Conservation (phyloP, 64 coral and sea anemone genomes). For the Porites australiensis region DNA sequence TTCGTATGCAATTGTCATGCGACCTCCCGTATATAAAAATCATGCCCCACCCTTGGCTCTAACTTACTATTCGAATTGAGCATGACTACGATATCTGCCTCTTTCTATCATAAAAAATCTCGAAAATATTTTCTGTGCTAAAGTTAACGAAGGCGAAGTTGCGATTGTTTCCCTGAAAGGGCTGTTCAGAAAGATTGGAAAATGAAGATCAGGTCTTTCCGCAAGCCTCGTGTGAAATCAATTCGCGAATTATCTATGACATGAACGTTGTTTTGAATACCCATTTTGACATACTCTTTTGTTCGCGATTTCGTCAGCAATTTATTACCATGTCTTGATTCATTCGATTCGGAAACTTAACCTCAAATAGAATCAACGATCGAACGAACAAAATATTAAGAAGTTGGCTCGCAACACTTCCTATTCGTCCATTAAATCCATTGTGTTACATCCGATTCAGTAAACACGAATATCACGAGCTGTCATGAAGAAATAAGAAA, state of each 20-base stretch:
- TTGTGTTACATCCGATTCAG: slow-evolving; percentile 73
- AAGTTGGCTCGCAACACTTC: not conserved
- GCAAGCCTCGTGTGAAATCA: not conserved
- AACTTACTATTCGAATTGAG: not conserved
- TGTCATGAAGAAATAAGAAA: slow-evolving; percentile 31
- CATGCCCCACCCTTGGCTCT: slow-evolving; percentile 8
- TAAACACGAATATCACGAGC: slow-evolving; percentile 26
- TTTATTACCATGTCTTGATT: not conserved
- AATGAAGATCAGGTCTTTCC: not conserved
- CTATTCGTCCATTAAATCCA: slow-evolving; percentile 2
- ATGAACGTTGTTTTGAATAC: not conserved
- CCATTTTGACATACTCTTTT: not conserved
- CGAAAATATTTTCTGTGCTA: not conserved
- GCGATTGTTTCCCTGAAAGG: not conserved
- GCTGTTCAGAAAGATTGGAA: not conserved
- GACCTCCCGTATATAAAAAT: slow-evolving; percentile 11
- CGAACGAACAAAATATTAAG: not conserved
- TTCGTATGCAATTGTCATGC: slow-evolving; percentile 1
- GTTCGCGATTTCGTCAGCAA: slow-evolving; percentile 20
- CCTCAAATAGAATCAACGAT: not conserved
- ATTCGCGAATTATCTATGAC: not conserved
- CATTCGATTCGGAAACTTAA: not conserved
- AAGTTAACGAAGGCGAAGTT: not conserved
- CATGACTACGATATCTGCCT: not conserved
- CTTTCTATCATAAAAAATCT: not conserved